Conservation (phyloP, 2,888 invertebrate species). For the Torymus aiolomorphi region DNA sequence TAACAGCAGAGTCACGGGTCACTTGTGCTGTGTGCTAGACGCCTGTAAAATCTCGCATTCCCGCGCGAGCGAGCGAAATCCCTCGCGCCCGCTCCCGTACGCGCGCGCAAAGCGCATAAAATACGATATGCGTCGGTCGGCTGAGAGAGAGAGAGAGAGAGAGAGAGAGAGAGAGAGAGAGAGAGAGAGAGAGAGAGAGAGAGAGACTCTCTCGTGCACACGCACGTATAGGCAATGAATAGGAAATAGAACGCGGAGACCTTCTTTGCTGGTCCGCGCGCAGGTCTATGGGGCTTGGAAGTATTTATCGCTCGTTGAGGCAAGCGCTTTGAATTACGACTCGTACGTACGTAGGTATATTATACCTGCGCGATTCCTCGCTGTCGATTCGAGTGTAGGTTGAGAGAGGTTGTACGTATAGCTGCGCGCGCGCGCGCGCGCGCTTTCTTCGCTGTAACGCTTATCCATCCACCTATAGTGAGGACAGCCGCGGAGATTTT, state of each 20-base stretch:
- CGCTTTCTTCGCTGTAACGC: too few species aligned
- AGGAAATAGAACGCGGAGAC: conserved; percentile 45
- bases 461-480: too few species aligned
- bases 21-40: too few species aligned
- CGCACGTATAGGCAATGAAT: conserved; percentile 32
- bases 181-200: too few species aligned
- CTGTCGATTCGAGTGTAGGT: background rate
- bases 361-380: background rate
- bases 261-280: conserved; percentile 15
- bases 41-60: conserved; percentile 11
- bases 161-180: too few species aligned
- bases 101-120: conserved; percentile 11
- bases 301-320: conserved; percentile 45
- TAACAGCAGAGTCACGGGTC: background rate
- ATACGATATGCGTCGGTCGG: conserved; percentile 22
- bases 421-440: too few species aligned
- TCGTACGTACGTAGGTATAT: conserved; percentile 6
- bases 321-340: conserved; percentile 49
- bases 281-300: background rate
- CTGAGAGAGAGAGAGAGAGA: background rate
- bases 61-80: background rate
- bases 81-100: background rate
- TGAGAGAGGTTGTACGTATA: too few species aligned
- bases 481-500: too few species aligned
- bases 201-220: background rate